Base-by-base conservation (phyloP, 2,113 vertebrate species). In the Oreochromis aureus region DNA sequence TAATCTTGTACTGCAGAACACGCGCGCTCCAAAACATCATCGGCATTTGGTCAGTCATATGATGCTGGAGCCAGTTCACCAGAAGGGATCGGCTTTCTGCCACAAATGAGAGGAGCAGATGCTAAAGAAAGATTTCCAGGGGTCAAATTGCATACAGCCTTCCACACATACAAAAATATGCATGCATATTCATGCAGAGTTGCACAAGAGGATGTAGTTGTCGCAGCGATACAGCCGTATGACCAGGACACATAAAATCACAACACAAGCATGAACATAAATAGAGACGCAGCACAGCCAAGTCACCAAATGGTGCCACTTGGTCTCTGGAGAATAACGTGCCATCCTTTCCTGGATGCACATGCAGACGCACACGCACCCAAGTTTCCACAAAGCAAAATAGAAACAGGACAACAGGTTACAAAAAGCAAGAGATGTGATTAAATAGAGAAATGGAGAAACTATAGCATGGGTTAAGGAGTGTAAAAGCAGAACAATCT, bases 51-150 rank as follows among this genome's bases (percentile, higher is more conserved):
- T 89, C 81, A 88, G 69, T 91, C 92, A 93, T 82, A 90, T 91
- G 86, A 93, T 84, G 86, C 71, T 84, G 87, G 73, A 82, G 87
- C 71, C 86, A 86, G 88, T 84, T 92, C 82, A 79, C 61, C 69
- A 56, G 54, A 84, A 79, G 36, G 82, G 90, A 90, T 94, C 59
- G 19, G 79, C 85, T 94, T 91, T 92, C 92, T 5, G 55, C 83
- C 66, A 81, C 85, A 92, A 92, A 92, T 32, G 71, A 91, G 83
- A 85, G 73, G 32, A 91, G 80, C 93, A 92, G 92, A 94, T 91
- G 90, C 92, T 89, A 88, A 85, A 89, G 87, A 83, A 73, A 93
- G 63, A 83, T 78, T 81, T 54, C 81, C 85, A 27, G 84, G 89
- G 83, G 91, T 95, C 91, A 91, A 87, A 87, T 93, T 69, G 69